Percentiles rank a stretch among this genome's conserved stretches.
Evolutionary conservation across 2,888 invertebrate species (phyloP).

Genomic region (Melanostoma mellinum): DNA sequence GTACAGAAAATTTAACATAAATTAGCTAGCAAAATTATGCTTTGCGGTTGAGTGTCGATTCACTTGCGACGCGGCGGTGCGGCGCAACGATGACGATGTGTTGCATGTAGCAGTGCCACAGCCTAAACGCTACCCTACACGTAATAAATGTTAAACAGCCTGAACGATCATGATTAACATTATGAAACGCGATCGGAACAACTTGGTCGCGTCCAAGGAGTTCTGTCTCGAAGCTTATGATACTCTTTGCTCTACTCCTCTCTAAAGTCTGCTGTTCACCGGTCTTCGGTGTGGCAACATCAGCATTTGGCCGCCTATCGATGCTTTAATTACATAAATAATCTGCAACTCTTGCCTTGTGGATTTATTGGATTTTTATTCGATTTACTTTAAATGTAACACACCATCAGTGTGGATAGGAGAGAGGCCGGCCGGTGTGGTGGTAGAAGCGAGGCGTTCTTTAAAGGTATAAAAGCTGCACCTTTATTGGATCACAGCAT

Average conservation of each 20-base stretch:
- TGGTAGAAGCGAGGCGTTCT: not conserved
- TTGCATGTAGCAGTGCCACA: constrained; percentile 44
- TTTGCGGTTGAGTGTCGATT: constrained; percentile 8
- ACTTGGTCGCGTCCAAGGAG: constrained; percentile 50
- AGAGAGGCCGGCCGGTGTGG: not conserved
- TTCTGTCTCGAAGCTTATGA: constrained; percentile 14
- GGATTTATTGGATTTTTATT: constrained; percentile 70
- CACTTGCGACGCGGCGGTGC: constrained; percentile 3
- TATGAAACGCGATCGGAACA: constrained; percentile 72
- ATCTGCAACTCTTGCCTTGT: constrained; percentile 57
- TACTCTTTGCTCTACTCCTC: constrained; percentile 30
- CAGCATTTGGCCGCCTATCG: constrained; percentile 67
- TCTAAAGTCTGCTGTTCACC: constrained; percentile 1
- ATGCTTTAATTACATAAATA: constrained; percentile 73
- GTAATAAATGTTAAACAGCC: constrained; percentile 72
- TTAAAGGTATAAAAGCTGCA: constrained; percentile 40
- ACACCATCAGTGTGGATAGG: constrained; percentile 7
- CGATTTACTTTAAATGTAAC: constrained; percentile 64
- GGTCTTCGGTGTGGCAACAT: constrained; percentile 64
- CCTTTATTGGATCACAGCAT: constrained; percentile 69
- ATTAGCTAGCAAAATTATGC: constrained; percentile 54
- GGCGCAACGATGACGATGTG: constrained; percentile 37
- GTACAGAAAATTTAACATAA: constrained; percentile 68
- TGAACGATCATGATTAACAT: constrained; percentile 72
- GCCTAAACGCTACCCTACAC: constrained; percentile 70